Evolutionary conservation across 2,113 vertebrate genomes (phyloP).

Genomic region (Anguilla rostrata): DNA sequence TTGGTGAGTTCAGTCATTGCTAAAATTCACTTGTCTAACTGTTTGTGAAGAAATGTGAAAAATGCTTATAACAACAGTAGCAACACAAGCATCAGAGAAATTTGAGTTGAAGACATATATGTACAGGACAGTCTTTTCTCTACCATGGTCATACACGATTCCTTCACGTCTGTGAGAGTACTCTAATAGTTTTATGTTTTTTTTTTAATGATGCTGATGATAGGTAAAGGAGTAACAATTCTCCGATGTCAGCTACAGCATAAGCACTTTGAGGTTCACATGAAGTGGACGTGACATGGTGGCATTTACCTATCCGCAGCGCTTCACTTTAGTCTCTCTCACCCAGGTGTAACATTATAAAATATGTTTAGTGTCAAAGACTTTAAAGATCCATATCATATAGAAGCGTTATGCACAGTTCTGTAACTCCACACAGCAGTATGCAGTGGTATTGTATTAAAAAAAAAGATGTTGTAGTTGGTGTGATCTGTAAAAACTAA

Average conservation of each 20-base stretch:
- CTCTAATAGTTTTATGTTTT: background rate
- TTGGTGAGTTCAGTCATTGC: too few relatives aligned
- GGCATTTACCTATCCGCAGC: background rate
- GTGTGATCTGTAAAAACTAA: conserved; percentile 14
- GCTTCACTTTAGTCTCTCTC: background rate
- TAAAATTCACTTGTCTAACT: too few relatives aligned
- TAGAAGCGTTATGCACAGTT: background rate
- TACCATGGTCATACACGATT: background rate
- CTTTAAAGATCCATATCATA: background rate
- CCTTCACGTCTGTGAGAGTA: background rate
- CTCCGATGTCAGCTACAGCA: background rate
- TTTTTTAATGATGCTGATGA: background rate
- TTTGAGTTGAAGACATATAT: too few relatives aligned
- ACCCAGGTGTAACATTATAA: background rate
- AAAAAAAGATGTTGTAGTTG: background rate
- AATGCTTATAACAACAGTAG: too few relatives aligned
- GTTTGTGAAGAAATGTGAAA: too few relatives aligned
- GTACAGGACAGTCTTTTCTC: background rate
- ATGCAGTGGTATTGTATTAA: background rate
- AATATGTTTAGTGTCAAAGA: background rate
- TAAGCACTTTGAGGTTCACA: background rate
- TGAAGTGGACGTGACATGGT: background rate
- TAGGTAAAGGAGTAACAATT: background rate
- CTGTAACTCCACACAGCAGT: background rate
- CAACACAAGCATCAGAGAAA: too few relatives aligned